phyloP scores from a whole-genome alignment of 2,888 invertebrate genomes.

The Stegana nigrithorax region DNA sequence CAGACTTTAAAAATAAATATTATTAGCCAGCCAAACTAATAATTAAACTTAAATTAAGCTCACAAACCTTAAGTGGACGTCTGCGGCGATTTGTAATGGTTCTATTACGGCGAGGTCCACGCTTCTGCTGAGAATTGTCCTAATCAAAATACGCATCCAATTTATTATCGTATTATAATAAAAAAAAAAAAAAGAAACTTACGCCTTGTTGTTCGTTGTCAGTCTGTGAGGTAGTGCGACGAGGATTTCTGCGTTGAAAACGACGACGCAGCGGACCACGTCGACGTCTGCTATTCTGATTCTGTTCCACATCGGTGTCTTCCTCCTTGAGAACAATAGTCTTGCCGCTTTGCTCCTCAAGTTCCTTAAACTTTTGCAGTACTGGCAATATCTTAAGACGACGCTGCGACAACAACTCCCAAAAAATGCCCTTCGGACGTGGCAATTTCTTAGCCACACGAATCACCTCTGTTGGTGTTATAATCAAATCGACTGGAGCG shows the following conservation, averaged over 20 bases:
- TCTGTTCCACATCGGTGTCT: slow-evolving; percentile 77
- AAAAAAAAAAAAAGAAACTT: slow-evolving; percentile 31
- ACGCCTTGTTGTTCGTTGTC: slow-evolving; percentile 63
- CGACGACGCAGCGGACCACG: slow-evolving; percentile 67
- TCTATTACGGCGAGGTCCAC: slow-evolving; percentile 54
- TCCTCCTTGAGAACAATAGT: slow-evolving; percentile 75
- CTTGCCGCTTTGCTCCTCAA: slow-evolving; percentile 77
- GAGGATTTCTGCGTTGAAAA: slow-evolving; percentile 69
- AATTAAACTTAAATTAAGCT: neutral
- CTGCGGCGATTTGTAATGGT: slow-evolving; percentile 62
- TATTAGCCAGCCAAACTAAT: neutral
- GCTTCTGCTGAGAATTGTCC: slow-evolving; percentile 53
- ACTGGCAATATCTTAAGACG: slow-evolving; percentile 80
- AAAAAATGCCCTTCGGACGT: slow-evolving; percentile 81
- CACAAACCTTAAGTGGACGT: slow-evolving; percentile 61
- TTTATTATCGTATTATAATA: neutral
- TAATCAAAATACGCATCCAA: slow-evolving; percentile 5
- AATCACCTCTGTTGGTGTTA: slow-evolving; percentile 85
- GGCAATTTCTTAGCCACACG: slow-evolving; percentile 72
- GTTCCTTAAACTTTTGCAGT: slow-evolving; percentile 76
- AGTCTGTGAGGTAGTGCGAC: slow-evolving; percentile 65
- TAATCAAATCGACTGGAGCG: slow-evolving; percentile 86
- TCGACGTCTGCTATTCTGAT: slow-evolving; percentile 68
- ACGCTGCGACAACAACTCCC: slow-evolving; percentile 81
- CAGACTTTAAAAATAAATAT: slow-evolving; percentile 48